These are phyloP conservation scores for Monarcha castaneiventris DNA, from an alignment of 2,113 vertebrate species.

Conservation along the genomic window DNA sequence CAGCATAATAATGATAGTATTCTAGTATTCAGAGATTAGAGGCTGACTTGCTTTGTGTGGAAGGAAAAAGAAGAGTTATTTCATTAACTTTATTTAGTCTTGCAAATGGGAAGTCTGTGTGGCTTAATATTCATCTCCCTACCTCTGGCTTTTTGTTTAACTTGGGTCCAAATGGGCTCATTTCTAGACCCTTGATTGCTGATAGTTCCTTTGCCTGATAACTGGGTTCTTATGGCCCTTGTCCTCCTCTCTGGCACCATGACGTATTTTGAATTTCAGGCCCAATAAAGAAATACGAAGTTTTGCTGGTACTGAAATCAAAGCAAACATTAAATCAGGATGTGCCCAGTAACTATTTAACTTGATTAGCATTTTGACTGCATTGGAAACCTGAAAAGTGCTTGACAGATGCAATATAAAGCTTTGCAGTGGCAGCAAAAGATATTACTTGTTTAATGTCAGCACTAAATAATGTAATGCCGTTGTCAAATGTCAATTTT, in stretches of 20 bases:
- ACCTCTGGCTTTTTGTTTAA: neutral
- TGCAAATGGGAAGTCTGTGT: neutral
- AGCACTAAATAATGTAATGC: slow-evolving; percentile 48
- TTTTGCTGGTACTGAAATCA: neutral
- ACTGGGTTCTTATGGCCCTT: neutral
- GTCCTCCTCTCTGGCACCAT: neutral
- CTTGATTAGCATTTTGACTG: slow-evolving; percentile 37
- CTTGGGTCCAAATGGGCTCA: neutral
- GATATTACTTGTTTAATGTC: slow-evolving; percentile 51
- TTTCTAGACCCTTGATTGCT: neutral
- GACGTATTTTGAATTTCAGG: neutral
- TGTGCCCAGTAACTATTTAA: slow-evolving; percentile 14
- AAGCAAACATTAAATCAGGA: neutral
- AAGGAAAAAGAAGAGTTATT: neutral
- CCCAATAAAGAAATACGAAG: neutral
- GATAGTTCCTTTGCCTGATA: neutral
- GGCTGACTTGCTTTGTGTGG: neutral
- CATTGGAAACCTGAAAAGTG: neutral
- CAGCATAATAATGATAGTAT: neutral
- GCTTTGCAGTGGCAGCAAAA: slow-evolving; percentile 3
- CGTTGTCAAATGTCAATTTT: slow-evolving; percentile 58
- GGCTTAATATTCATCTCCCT: neutral
- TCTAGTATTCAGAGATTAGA: neutral
- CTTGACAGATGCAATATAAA: neutral
- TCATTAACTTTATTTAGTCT: slow-evolving; percentile 2